Conservation (phyloP, 1,140 invertebrate species). For the Eriosoma lanigerum region DNA sequence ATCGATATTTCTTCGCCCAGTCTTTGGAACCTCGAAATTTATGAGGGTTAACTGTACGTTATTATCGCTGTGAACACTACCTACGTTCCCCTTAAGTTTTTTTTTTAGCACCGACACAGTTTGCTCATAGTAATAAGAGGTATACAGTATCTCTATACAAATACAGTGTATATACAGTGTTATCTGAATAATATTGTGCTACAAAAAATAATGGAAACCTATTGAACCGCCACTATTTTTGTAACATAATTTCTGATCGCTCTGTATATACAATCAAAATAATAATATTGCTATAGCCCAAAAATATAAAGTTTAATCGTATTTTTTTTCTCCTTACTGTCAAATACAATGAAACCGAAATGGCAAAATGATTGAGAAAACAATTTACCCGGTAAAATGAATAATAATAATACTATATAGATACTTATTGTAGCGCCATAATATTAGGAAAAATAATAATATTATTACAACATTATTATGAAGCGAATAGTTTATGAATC, state of each 20-base stretch:
- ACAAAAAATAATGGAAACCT: too few relatives aligned
- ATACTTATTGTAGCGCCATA: too few relatives aligned
- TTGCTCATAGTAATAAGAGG: neutral
- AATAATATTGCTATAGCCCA: neutral
- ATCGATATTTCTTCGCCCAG: neutral
- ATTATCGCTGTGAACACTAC: neutral
- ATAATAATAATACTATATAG: too few relatives aligned
- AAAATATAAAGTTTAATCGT: slow-evolving; percentile 31
- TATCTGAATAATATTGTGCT: too few relatives aligned
- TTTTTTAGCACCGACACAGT: slow-evolving; percentile 2
- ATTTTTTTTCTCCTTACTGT: neutral
- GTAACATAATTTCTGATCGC: too few relatives aligned
- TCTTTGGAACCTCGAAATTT: neutral
- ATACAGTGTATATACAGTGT: too few relatives aligned
- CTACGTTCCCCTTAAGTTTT: neutral
- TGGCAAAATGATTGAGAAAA: neutral
- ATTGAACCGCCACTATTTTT: too few relatives aligned
- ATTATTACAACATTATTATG: too few relatives aligned
- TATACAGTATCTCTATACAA: too few relatives aligned
- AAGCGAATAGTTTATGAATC: too few relatives aligned
- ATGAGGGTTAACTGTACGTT: slow-evolving; percentile 26
- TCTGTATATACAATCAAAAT: neutral
- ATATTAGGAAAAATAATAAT: too few relatives aligned
- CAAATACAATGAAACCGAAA: slow-evolving; percentile 1
- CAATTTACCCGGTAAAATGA: slow-evolving; percentile 18